These are phyloP conservation scores for Cichlasoma orientale DNA, from an alignment of 2,797 vertebrate genomes.

Conservation along the genomic window DNA sequence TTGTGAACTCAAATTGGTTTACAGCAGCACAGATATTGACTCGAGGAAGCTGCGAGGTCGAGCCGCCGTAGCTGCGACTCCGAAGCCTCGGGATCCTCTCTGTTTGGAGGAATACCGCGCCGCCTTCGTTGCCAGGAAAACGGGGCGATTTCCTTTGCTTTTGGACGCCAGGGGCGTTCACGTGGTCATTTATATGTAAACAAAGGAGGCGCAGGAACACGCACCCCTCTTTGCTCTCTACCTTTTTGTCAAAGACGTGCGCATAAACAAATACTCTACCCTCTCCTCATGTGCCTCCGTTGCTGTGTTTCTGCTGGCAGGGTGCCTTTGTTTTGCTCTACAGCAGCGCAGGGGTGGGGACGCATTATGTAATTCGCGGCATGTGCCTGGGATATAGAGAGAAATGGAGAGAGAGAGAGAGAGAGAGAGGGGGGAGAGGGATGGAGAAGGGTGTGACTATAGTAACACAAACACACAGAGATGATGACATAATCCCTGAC, in stretches of 20 bases:
- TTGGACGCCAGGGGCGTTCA: conserved; percentile 18
- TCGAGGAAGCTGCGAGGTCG: conserved; percentile 30
- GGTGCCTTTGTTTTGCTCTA: conserved; percentile 68
- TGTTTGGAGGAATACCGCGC: conserved; percentile 19
- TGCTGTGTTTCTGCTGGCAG: conserved; percentile 69
- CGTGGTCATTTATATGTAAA: conserved; percentile 31
- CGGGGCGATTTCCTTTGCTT: conserved; percentile 21
- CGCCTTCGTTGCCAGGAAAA: conserved; percentile 31
- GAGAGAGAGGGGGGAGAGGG: conserved; percentile 18
- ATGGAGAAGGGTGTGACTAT: conserved; percentile 62
- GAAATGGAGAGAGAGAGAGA: conserved; percentile 13
- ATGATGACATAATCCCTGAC: conserved; percentile 72
- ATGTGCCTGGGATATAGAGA: conserved; percentile 56
- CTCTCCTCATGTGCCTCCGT: conserved; percentile 43
- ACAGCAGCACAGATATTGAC: conserved; percentile 9
- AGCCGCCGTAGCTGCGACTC: not conserved
- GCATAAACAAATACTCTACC: conserved; percentile 35
- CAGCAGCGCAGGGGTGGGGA: conserved; percentile 59
- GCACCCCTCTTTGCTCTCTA: not conserved
- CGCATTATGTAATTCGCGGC: conserved; percentile 69
- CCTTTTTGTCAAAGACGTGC: conserved; percentile 10
- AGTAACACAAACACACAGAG: conserved; percentile 45
- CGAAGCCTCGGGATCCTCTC: conserved; percentile 35
- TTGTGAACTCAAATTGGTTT: conserved; percentile 46
- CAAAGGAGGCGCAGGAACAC: not conserved